Evolutionary conservation across 2,888 invertebrate genomes (phyloP), one percentile per base, ranked within the genome.

Genomic region (Acrocera orbiculus): DNA sequence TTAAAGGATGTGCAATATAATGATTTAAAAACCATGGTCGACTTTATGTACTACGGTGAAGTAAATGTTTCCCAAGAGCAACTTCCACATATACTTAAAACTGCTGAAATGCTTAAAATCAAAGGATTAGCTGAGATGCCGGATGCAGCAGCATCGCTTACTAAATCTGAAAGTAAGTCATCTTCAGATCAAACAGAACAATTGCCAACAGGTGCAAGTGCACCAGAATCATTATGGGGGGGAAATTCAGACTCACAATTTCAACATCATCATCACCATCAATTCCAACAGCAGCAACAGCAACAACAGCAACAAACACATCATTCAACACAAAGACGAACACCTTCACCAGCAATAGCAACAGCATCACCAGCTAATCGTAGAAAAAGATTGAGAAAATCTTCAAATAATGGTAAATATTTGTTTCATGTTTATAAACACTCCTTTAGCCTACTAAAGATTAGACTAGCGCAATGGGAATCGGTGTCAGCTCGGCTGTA

Each of bases 31-130:
- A 81, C 80, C 17, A 80, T 87, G 70, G 82, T 87, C 8, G 83
- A 86, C 51, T 89, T 87, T 52, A 87, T 89, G 80, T 89, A 89
- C 55, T 81, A 81, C 48, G 89, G 89, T 1, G 86, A 86, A 65
- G 86, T 89, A 6, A 86, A 87, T 58, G 85, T 89, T 19, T 82
- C 85, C 2, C 82, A 86, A 52, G 85, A 86, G 47, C 82, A 85
- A 52, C 62, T 87, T 47, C 82, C 82, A 39, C 71, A 74, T 60
- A 72, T 76, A 46, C 61, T 74, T 39, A 72, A 86, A 67, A 85
- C 85, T 16, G 86, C 86, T 2, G 82, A 83, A 54, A 75, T 79
- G 56, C 66, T 87, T 32, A 85, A 86, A 63, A 82, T 87, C 37
- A 86, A 86, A 61, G 86, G 86, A 13, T 64, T 87, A 27, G 83